Percentiles rank a stretch among this genome's conserved stretches.
Conservation (phyloP, 2,888 invertebrate species). For the Boloria selene region DNA sequence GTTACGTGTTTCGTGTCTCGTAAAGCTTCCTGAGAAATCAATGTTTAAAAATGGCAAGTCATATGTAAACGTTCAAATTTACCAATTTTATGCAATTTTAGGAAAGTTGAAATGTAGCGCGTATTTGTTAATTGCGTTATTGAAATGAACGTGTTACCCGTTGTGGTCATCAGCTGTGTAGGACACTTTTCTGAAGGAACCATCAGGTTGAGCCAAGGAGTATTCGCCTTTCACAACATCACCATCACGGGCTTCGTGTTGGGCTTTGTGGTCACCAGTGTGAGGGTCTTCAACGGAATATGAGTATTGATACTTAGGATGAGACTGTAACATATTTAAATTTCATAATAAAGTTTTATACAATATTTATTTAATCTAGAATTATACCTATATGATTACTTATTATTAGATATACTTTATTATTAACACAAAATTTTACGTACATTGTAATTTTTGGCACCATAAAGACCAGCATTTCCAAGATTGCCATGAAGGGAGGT, state of each 20-base stretch:
- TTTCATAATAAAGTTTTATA: not conserved
- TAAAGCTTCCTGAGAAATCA: slow-evolving; percentile 54
- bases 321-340: slow-evolving; percentile 61
- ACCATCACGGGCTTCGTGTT: slow-evolving; percentile 83
- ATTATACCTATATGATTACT: not conserved
- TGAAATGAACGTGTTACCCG: slow-evolving; percentile 64
- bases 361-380: not conserved
- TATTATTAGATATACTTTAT: not conserved
- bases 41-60: slow-evolving; percentile 47
- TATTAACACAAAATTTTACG: slow-evolving; percentile 31
- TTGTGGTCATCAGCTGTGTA: slow-evolving; percentile 83
- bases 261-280: slow-evolving; percentile 84
- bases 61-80: slow-evolving; percentile 43
- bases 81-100: slow-evolving; percentile 53
- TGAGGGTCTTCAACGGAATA: slow-evolving; percentile 84
- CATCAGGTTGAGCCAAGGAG: slow-evolving; percentile 83
- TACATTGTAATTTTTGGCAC: slow-evolving; percentile 49
- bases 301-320: slow-evolving; percentile 84
- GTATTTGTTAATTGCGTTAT: not conserved
- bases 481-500: slow-evolving; percentile 13
- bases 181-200: slow-evolving; percentile 83
- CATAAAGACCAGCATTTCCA: slow-evolving; percentile 29
- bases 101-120: slow-evolving; percentile 52
- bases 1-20: slow-evolving; percentile 52
- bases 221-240: slow-evolving; percentile 86